phyloP scores from a whole-genome alignment of 2,113 vertebrate genomes.

The Ammodytes dubius region DNA sequence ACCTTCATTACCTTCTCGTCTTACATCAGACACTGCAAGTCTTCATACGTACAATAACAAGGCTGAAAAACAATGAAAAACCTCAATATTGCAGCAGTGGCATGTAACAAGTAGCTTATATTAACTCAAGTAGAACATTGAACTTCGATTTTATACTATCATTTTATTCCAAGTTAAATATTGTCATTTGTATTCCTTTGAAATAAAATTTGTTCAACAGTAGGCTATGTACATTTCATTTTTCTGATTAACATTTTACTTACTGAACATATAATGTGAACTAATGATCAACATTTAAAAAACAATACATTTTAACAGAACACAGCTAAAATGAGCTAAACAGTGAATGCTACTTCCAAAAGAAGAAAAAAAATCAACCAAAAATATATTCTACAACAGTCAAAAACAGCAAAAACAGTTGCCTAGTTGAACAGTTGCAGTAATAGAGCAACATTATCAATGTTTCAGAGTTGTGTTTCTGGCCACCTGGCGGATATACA shows the following conservation, averaged over 20 bases:
- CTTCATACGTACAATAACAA: slow-evolving; percentile 41
- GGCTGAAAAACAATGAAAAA: slow-evolving; percentile 24
- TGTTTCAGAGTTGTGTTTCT: too few relatives aligned
- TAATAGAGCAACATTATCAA: too few relatives aligned
- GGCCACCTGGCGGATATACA: too few relatives aligned
- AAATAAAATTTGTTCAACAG: background rate
- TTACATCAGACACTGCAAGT: slow-evolving; percentile 62
- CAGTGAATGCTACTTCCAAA: background rate
- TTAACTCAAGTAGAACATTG: background rate
- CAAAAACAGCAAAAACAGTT: too few relatives aligned
- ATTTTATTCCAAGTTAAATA: background rate
- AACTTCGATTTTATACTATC: slow-evolving; percentile 7
- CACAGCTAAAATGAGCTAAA: background rate
- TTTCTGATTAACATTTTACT: background rate
- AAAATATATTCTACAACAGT: background rate
- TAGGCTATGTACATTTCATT: background rate
- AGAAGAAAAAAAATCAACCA: too few relatives aligned
- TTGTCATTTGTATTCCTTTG: background rate
- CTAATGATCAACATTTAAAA: background rate
- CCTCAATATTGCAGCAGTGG: background rate
- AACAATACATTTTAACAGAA: background rate
- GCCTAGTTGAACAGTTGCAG: too few relatives aligned
- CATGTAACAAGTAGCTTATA: background rate
- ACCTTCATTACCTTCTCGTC: slow-evolving; percentile 62
- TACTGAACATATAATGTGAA: too few relatives aligned